Evolutionary conservation across 2,113 vertebrate genomes (phyloP), one percentile per base, ranked within the genome.

Genomic region (Hassar affinis): DNA sequence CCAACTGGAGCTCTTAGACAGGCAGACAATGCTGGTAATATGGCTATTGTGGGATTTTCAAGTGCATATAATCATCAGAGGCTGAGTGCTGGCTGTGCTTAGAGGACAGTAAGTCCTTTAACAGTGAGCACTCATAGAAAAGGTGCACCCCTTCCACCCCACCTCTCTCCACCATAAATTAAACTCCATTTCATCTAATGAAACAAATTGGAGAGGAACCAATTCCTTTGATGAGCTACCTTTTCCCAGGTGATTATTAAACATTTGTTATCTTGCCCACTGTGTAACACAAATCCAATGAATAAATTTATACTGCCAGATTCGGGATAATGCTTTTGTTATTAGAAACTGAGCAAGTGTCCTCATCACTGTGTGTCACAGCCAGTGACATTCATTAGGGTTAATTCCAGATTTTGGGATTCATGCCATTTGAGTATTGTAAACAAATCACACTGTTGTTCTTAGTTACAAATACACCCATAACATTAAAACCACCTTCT

Each of bases 61-160:
- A 85, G 80, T 74, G 68, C 18, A 54, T 79, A 74, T 51, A 54
- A 62, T 75, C 77, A 75, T 83, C 79, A 79, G 11, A 75, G 85
- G 4, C 45, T 30, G 62, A 78, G 42, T 61, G 49, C 51, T 71
- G 74, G 78, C 45, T 72, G 77, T 33, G 56, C 8, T 71, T 78
- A 56, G 18, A 64, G 35, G n/a, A 79, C 68, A 79, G 45, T 33
- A 66, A 81, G 68, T 47, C 35, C 68, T 72, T 35, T n/a, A 57
- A 11, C 51, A 69, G 56, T 42, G 42, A 72, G 8, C 33, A 5
- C 49, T 81, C 30, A 52, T 30, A 20, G 14, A 75, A 52, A 27
- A 51, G 47, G 71, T 9, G 6, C 14, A 49, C 1, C 71, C 25
- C 71, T 49, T 74, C 14, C 12, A 51, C 12, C 71, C 71, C 45